phyloP scores from a whole-genome alignment of 2,888 invertebrate species.

The Limnephilus lunatus region DNA sequence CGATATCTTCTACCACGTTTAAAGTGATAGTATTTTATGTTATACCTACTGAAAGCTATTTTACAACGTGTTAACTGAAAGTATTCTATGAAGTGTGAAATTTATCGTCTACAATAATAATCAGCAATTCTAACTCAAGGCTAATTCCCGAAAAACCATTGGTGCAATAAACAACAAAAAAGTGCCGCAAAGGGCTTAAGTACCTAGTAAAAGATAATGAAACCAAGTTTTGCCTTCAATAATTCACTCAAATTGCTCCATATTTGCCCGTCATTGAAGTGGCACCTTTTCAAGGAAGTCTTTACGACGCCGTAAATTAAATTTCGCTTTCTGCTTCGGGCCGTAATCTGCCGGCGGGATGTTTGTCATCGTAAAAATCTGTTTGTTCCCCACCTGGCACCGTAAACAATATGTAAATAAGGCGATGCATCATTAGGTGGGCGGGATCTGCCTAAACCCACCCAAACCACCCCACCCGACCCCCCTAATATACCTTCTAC shows the following conservation, averaged over 20 bases:
- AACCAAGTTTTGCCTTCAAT: background rate
- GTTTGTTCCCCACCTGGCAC: slow-evolving; percentile 63
- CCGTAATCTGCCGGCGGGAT: slow-evolving; percentile 58
- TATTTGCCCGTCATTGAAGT: background rate
- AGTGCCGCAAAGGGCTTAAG: background rate
- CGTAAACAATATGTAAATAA: slow-evolving; percentile 65
- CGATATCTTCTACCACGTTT: background rate
- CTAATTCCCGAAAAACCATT: background rate
- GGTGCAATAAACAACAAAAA: background rate
- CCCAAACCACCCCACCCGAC: background rate
- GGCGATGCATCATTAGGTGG: slow-evolving; percentile 64
- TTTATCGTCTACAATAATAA: background rate
- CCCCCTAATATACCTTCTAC: background rate
- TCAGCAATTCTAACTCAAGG: background rate
- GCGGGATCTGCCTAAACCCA: slow-evolving; percentile 2
- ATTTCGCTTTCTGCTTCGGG: slow-evolving; percentile 18
- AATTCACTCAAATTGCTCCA: background rate
- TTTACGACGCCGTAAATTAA: slow-evolving; percentile 36
- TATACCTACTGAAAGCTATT: background rate
- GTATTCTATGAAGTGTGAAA: background rate
- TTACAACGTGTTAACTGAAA: background rate
- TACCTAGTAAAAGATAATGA: background rate
- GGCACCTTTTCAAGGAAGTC: slow-evolving; percentile 6
- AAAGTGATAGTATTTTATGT: background rate
- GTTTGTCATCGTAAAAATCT: slow-evolving; percentile 57